Percentiles rank a stretch among this genome's conserved stretches.
Evolutionary conservation across 2,797 vertebrate genomes (phyloP).

Genomic region (Cyprinella venusta): DNA sequence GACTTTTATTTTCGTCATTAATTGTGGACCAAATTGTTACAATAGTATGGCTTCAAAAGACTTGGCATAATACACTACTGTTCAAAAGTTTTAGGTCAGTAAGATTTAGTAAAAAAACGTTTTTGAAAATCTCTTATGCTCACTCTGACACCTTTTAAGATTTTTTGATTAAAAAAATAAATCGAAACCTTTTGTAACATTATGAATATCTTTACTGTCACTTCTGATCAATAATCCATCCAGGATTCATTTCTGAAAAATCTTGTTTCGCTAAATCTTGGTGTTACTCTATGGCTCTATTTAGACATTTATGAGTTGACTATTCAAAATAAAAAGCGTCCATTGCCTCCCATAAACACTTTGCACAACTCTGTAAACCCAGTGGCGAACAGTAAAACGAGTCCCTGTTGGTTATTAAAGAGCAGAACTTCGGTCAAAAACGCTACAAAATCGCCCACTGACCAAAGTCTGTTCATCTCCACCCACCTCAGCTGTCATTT

Average conservation of each 20-base stretch:
- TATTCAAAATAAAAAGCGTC: constrained; percentile 24
- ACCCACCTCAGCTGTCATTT: not conserved
- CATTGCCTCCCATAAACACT: constrained; percentile 21
- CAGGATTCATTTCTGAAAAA: not conserved
- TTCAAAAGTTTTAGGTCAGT: not conserved
- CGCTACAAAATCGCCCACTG: not conserved
- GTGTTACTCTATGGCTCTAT: not conserved
- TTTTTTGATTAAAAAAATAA: not conserved
- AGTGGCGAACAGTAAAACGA: constrained; percentile 4
- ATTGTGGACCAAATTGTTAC: too few species aligned
- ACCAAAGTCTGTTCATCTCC: not conserved
- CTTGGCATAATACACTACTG: not conserved
- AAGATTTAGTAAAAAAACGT: not conserved
- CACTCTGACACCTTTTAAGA: not conserved
- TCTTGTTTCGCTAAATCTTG: not conserved
- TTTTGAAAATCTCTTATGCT: not conserved
- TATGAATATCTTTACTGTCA: not conserved
- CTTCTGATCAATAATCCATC: not conserved
- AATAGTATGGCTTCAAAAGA: not conserved
- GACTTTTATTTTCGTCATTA: too few species aligned
- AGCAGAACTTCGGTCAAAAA: constrained; percentile 12
- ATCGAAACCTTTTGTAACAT: not conserved
- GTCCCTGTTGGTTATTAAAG: constrained; percentile 20
- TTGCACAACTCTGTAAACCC: not conserved
- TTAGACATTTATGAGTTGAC: constrained; percentile 17